Conservation (phyloP, 2,797 vertebrate species). For the Pangasius mekongensis region DNA sequence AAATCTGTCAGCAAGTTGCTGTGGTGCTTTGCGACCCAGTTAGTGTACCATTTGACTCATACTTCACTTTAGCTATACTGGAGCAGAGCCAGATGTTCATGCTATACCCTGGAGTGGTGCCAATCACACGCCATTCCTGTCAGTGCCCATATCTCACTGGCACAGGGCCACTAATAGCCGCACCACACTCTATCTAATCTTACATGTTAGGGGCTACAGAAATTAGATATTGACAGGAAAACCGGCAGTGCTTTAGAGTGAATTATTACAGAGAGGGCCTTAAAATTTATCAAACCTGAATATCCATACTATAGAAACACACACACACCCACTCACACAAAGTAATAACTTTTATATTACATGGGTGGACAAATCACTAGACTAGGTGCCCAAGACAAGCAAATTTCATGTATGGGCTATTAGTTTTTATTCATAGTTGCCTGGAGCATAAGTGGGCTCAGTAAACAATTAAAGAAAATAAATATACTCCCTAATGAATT, state of each 20-base stretch:
- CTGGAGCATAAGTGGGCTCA: neutral
- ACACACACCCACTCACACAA: neutral
- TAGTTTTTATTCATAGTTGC: neutral
- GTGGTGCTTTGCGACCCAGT: constrained; percentile 65
- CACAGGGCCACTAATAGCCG: constrained; percentile 40
- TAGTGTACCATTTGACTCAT: constrained; percentile 70
- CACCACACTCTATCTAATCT: constrained; percentile 17
- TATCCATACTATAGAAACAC: neutral
- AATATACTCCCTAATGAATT: neutral
- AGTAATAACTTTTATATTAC: neutral
- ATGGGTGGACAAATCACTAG: neutral
- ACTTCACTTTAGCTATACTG: constrained; percentile 72
- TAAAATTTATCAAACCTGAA: neutral
- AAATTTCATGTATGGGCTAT: neutral
- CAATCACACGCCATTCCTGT: constrained; percentile 57
- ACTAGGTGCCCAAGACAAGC: neutral
- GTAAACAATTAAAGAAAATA: neutral
- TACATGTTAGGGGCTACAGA: neutral
- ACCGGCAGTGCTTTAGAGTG: neutral
- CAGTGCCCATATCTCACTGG: constrained; percentile 54
- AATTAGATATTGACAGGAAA: constrained; percentile 13
- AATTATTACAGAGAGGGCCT: neutral
- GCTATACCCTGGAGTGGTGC: constrained; percentile 73
- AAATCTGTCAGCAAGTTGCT: constrained; percentile 72
- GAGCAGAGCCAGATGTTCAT: constrained; percentile 73